phyloP scores from a whole-genome alignment of 2,888 invertebrate species.

The Nemurella pictetii region DNA sequence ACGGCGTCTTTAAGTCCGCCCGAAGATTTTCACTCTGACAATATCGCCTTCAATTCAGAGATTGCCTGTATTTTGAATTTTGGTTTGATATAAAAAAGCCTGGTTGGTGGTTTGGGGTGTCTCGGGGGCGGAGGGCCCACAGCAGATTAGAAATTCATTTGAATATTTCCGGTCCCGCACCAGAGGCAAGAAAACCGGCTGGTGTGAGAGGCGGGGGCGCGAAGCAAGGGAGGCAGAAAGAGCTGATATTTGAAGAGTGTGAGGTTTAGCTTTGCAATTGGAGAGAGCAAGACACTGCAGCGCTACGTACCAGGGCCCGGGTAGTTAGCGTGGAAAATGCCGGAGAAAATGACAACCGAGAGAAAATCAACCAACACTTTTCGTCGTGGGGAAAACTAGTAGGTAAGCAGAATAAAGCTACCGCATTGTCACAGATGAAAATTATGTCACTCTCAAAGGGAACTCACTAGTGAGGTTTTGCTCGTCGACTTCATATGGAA shows the following conservation, averaged over 20 bases:
- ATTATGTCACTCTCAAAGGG: constrained; percentile 30
- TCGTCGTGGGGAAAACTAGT: constrained; percentile 31
- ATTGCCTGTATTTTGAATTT: constrained; percentile 31
- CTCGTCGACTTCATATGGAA: constrained; percentile 16
- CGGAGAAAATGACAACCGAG: constrained; percentile 36
- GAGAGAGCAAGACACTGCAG: constrained; percentile 20
- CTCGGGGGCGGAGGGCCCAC: constrained; percentile 31
- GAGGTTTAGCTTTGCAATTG: constrained; percentile 5
- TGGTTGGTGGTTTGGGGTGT: constrained; percentile 24
- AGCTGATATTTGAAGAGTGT: constrained; percentile 13
- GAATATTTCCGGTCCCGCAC: constrained; percentile 54
- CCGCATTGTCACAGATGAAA: constrained; percentile 31
- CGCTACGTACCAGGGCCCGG: constrained; percentile 7
- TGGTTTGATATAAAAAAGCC: constrained; percentile 23
- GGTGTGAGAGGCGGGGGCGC: constrained; percentile 37
- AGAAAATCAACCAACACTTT: constrained; percentile 38
- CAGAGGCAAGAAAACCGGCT: constrained; percentile 42
- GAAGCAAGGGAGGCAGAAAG: constrained; percentile 41
- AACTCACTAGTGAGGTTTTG: constrained; percentile 17
- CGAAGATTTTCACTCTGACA: constrained; percentile 7
- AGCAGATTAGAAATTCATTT: constrained; percentile 57
- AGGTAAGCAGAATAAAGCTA: constrained; percentile 31
- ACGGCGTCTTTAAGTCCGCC: background rate
- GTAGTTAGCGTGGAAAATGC: constrained; percentile 36
- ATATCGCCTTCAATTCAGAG: constrained; percentile 30